phyloP scores from a whole-genome alignment of 1,140 invertebrate species.

The Neocloeon triangulifer region DNA sequence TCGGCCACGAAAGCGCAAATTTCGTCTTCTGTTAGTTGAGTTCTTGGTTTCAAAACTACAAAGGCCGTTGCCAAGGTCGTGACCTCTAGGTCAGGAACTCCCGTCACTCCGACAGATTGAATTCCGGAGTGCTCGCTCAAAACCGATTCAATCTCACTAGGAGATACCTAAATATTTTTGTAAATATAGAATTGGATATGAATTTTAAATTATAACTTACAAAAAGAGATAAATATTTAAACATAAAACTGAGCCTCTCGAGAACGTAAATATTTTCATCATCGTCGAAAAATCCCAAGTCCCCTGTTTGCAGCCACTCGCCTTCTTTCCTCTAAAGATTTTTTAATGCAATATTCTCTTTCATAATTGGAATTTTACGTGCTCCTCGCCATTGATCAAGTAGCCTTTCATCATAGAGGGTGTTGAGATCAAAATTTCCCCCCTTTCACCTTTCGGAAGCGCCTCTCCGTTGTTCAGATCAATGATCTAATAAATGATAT shows the following conservation, averaged over 20 bases:
- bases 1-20: constrained; percentile 14
- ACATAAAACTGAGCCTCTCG: constrained; percentile 34
- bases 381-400: no score
- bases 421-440: no score
- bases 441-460: no score
- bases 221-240: constrained; percentile 18
- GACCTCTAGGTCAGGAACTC: constrained; percentile 27
- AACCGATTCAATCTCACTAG: constrained; percentile 30
- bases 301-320: constrained; percentile 44
- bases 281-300: constrained; percentile 33
- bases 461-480: no score
- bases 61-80: constrained; percentile 40
- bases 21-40: constrained; percentile 17
- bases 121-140: constrained; percentile 36
- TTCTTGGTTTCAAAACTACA: constrained; percentile 21
- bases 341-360: no score
- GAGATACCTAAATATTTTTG: no score
- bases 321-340: no score
- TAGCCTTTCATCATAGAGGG: no score
- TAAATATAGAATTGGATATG: no score
- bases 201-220: neutral
- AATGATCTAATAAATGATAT: no score
- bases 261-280: constrained; percentile 26
- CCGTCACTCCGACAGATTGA: constrained; percentile 38
- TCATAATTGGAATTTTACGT: no score